A percentile compares a stretch with the other conserved stretches of the same genome.
These are phyloP conservation scores for Pan paniscus DNA, from an alignment of 2,113 vertebrate species.

Conservation along the genomic window DNA sequence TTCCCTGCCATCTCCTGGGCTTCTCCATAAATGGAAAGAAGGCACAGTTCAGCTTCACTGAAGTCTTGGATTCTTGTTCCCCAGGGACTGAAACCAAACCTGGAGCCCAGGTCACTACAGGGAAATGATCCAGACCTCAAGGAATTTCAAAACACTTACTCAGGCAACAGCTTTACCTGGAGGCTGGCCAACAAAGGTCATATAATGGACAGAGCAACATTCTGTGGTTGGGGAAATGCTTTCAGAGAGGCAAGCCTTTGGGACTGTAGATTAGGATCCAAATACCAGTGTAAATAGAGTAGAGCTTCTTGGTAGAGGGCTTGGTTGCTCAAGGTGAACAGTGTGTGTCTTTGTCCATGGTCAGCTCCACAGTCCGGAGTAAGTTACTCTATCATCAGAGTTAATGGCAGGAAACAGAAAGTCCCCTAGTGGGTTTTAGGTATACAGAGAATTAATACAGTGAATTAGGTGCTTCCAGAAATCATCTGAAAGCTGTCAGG, in stretches of 20 bases:
- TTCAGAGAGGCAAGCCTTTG: not conserved
- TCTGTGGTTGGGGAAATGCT: not conserved
- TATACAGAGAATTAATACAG: not conserved
- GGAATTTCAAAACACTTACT: not conserved
- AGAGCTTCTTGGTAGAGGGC: not conserved
- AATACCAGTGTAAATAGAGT: not conserved
- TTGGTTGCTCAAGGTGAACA: rapidly evolving
- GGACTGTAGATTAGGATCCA: rapidly evolving
- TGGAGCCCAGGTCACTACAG: not conserved
- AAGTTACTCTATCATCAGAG: not conserved
- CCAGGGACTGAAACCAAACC: not conserved
- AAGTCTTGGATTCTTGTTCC: not conserved
- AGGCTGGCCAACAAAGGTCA: not conserved
- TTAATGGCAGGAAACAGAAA: not conserved
- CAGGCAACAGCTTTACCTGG: not conserved
- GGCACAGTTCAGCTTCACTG: not conserved
- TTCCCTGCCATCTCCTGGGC: not conserved
- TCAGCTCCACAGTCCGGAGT: not conserved
- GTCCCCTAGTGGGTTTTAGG: not conserved
- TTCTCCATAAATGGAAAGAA: not conserved
- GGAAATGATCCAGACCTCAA: not conserved
- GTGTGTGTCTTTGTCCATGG: not conserved
- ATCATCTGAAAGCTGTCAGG: not conserved
- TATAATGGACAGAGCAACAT: not conserved
- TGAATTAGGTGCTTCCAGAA: not conserved